phyloP scores from a whole-genome alignment of 64 coral and sea anemone genomes.

The Pachyseris speciosa region DNA sequence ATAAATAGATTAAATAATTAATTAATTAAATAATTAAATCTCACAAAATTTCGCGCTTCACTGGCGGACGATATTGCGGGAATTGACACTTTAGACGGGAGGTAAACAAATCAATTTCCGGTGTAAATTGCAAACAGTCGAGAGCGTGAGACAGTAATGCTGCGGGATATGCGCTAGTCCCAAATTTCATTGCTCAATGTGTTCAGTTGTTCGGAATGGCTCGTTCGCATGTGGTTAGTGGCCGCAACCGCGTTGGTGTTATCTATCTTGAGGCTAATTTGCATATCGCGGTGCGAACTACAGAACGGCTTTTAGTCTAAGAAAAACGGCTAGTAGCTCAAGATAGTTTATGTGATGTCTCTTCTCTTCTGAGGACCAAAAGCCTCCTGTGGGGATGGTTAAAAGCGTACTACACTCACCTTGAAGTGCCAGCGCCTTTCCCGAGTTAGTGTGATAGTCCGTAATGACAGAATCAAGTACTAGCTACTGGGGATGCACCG shows the following conservation, averaged over 20 bases:
- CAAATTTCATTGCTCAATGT: not conserved
- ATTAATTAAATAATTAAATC: no score
- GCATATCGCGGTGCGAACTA: not conserved
- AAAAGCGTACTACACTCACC: no score
- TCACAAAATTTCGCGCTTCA: no score
- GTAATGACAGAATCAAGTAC: not conserved
- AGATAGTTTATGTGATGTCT: no score
- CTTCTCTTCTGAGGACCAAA: not conserved
- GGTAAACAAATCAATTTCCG: not conserved
- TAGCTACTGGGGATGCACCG: no score
- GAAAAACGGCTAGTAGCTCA: no score
- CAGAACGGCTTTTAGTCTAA: no score
- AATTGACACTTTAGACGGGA: slow-evolving; percentile 4
- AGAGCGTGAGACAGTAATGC: not conserved
- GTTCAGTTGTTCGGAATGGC: slow-evolving; percentile 19
- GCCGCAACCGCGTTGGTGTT: not conserved
- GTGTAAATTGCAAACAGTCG: not conserved
- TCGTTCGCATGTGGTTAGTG: slow-evolving; percentile 17
- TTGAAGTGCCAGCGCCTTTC: not conserved
- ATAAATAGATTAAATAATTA: no score
- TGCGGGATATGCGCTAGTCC: slow-evolving; percentile 33
- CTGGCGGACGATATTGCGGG: slow-evolving; percentile 14
- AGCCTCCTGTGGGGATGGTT: not conserved
- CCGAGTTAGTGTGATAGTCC: not conserved
- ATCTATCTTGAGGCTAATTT: not conserved